Evolutionary conservation across 1,140 invertebrate genomes (phyloP), one percentile per base, ranked within the genome.

Genomic region (Asobara japonica): DNA sequence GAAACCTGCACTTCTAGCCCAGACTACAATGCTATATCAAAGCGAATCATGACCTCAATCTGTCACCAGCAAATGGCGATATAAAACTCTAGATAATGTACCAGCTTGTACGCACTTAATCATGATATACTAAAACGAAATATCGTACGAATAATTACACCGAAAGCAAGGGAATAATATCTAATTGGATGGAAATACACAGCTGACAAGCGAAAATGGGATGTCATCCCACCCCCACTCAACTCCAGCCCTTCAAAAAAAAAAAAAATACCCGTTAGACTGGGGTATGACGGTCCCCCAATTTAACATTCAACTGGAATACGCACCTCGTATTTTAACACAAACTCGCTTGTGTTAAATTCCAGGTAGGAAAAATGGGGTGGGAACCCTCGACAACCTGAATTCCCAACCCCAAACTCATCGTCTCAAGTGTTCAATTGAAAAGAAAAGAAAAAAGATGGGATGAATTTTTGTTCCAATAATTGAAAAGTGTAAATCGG

Each of bases 301-400:
- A 36, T 6, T 36, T 29, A 4, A n/a, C 36, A 11, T 10, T 18
- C 41, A 11, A 41, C 65, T 67, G 7, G 2, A 31, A 25, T 22
- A 25, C 65, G 20, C 22, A n/a, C 45, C 11, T 51, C 31, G 25
- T 16, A 29, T 38, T 33, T 41, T 36, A 20, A 29, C 45, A 31
- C n/a, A 29, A 20, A 18, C 65, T 48, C 30, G n/a, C 36, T 29
- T 68, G n/a, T 41, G 13, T 36, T 27, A 25, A n/a, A 45, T 31
- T 72, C 20, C 65, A 69, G 65, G 65, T 68, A 72, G 27, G 25
- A 45, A 72, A 41, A 29, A 74, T 77, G 79, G 81, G 81, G 80
- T 83, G 81, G 78, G 80, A 83, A 83, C 81, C 80, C 81, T 81
- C 78, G 68, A 69, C 69, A 69, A 67, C 80, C 71, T 56, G 69